These are phyloP conservation scores for Ameiurus melas DNA, from an alignment of 2,113 vertebrate genomes.

Conservation along the genomic window DNA sequence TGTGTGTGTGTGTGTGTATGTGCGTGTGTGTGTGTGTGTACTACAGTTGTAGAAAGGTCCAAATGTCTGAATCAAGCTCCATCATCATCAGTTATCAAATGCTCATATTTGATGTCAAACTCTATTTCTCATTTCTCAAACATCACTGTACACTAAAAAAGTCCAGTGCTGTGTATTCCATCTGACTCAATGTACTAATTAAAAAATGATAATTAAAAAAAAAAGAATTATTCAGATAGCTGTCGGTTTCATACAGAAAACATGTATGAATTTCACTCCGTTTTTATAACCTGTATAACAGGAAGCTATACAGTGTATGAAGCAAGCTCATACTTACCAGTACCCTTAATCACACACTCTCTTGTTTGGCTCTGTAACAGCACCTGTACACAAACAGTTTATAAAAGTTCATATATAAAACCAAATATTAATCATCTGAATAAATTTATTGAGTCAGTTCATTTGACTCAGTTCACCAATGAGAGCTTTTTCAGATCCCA, in stretches of 20 bases:
- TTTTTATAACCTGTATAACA: background rate
- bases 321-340: background rate
- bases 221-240: too few species aligned
- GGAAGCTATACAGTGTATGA: background rate
- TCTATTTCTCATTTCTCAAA: conserved; percentile 5
- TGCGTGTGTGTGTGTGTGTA: background rate
- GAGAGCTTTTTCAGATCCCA: background rate
- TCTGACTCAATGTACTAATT: background rate
- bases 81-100: conserved; percentile 20
- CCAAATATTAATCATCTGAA: background rate
- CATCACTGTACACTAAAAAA: too few species aligned
- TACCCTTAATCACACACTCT: background rate
- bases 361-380: background rate
- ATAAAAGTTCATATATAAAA: background rate
- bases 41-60: background rate
- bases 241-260: background rate
- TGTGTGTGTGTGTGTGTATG: conserved; percentile 1
- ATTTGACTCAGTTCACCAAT: background rate
- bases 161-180: background rate
- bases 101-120: conserved; percentile 3
- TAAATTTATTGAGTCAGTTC: background rate
- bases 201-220: background rate
- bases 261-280: background rate
- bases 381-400: background rate
- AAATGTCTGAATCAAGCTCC: conserved; percentile 7